Conservation (phyloP, 2,888 invertebrate species). For the Vesta saturnalis region DNA sequence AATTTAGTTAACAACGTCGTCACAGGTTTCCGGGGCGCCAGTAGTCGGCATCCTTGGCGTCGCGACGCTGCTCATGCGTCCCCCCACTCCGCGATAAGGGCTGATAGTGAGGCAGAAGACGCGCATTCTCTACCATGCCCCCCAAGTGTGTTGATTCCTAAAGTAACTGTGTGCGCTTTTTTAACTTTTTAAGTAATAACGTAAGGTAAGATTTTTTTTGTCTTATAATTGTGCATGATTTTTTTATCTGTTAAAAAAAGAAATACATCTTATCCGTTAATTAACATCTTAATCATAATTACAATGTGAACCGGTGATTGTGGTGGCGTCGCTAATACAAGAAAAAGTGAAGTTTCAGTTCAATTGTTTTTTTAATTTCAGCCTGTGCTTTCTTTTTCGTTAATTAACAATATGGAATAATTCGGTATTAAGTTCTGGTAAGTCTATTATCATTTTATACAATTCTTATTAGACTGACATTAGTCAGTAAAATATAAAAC, state of each 20-base stretch:
- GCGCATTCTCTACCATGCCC: conserved; percentile 64
- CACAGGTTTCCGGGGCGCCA: conserved; percentile 58
- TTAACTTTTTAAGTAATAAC: conserved; percentile 58
- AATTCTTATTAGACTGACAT: no score
- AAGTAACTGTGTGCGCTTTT: conserved; percentile 62
- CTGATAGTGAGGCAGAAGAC: conserved; percentile 64
- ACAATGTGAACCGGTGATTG: conserved; percentile 9
- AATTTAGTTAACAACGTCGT: conserved; percentile 33
- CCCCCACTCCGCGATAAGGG: conserved; percentile 62
- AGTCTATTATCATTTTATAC: conserved; percentile 2
- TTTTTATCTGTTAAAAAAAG: conserved; percentile 7
- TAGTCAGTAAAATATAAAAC: no score
- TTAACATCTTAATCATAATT: neutral
- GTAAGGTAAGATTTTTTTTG: conserved; percentile 56
- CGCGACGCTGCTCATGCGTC: conserved; percentile 64
- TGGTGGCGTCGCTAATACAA: conserved; percentile 8
- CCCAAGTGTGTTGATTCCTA: conserved; percentile 64
- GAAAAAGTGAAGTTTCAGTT: neutral
- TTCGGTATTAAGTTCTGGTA: neutral
- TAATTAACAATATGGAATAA: conserved; percentile 5
- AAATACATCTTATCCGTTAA: neutral
- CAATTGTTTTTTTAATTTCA: neutral
- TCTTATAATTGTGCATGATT: conserved; percentile 21
- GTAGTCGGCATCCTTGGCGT: conserved; percentile 62
- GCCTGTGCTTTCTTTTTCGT: conserved; percentile 3